Base-by-base conservation (phyloP, 2,888 invertebrate species). In the Pandemis heparana region DNA sequence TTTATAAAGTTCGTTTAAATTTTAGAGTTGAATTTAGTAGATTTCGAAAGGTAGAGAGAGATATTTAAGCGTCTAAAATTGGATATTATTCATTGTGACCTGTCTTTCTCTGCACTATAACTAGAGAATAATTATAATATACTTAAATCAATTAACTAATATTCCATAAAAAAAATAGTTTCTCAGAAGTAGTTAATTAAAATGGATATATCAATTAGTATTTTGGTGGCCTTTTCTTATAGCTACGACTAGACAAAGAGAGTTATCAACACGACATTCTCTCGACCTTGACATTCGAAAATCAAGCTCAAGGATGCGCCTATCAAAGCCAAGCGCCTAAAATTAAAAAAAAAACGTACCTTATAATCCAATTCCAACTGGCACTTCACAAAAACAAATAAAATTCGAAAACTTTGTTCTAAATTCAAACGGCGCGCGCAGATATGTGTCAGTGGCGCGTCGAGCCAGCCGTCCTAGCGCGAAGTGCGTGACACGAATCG, bases 401-500 rank as follows among this genome's bases (percentile, higher is more conserved):
- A 48, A 51, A 51, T 82, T 77, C 76, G 81, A 80, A 81, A 85
- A 74, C 74, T 61, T 61, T 68, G 86, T 92, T 94, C 89, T 89
- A 91, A 90, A 93, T 94, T 94, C 93, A 89, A 92, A 89, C 85
- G 82, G 88, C 92, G 93, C 94, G 92, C 92, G 84, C 85, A 91
- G 90, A 94, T 94, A 93, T 94, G 93, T 94, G 94, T 94, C 94
- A 94, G 94, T 94, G 92, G 92, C 92, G 92, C 92, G 91, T 84
- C 87, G 86, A 86, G 83, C 83, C 87, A 88, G 87, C 85, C 88
- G 91, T 89, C 92, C 94, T 93, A 93, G 94, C 91, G 79, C 85
- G 86, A 81, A 80, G 82, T 81, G 83, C 91, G 92, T 89, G 91
- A 76, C 73, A 77, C 73, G 93, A 93, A 92, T 94, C 81, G 75